Conservation (phyloP, 2,797 vertebrate genomes). For the Glossophaga mutica region DNA sequence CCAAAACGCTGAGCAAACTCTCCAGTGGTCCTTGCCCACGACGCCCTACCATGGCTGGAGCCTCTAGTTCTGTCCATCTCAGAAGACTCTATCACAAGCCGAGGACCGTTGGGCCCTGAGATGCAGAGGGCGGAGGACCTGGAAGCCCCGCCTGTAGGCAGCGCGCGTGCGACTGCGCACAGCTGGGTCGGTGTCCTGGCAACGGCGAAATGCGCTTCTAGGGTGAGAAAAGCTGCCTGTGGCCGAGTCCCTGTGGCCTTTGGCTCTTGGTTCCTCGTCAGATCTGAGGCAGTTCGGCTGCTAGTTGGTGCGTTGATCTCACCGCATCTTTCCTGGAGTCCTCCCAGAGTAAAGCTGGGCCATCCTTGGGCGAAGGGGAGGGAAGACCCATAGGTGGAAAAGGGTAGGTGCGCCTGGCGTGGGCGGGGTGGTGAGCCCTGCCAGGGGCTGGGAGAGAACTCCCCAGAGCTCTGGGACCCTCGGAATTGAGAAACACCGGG, state of each 20-base stretch:
- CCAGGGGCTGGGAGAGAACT: background rate
- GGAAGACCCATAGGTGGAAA: background rate
- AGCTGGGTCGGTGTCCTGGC: background rate
- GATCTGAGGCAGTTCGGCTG: background rate
- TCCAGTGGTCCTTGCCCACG: background rate
- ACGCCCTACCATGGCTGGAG: background rate
- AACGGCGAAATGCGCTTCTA: background rate
- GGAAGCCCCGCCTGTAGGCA: background rate
- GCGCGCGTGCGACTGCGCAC: background rate
- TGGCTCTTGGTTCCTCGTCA: background rate
- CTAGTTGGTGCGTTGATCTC: background rate
- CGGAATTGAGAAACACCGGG: background rate
- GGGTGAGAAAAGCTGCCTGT: background rate
- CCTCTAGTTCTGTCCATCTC: background rate
- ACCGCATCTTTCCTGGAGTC: background rate
- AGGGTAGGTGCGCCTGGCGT: background rate
- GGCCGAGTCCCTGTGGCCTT: too few relatives aligned
- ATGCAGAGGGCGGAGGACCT: rapidly evolving
- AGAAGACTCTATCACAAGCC: background rate
- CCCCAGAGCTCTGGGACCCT: background rate
- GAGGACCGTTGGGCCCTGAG: rapidly evolving
- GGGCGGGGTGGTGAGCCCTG: background rate
- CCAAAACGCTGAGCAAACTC: background rate
- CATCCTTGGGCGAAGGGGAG: background rate
- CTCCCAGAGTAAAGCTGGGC: background rate